Evolutionary conservation across 2,888 invertebrate species (phyloP), one percentile per base, ranked within the genome.

Genomic region (Drosophila mulleri): DNA sequence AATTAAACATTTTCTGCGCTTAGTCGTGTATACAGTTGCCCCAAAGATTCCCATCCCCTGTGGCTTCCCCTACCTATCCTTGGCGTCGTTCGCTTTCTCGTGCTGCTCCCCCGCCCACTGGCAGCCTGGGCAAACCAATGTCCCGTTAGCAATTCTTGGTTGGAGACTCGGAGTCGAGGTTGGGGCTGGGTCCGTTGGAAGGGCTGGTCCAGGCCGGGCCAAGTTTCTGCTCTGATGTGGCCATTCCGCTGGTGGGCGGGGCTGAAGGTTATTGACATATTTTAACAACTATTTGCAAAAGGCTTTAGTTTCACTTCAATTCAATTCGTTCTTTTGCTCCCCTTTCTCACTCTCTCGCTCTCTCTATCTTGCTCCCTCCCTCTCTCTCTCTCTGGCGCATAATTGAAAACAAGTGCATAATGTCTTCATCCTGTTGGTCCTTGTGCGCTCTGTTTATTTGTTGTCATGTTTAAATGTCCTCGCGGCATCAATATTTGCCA

Each of bases 1-100:
- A 87, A 87, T 87, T 90, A 87, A 90, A 90, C 89, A 90, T 90
- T 90, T 87, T 88, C 89, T 78, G 88, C 87, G 85, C 89, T 85
- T 88, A 85, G 78, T 86, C 88, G 86, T 86, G 75, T 82, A 89
- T 88, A 78, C 83, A 75, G 78, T 60, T 81, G 72, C 60, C 81
- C 76, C 50, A 14, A 50, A 20, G 48, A 50, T 50, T 11, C 48
- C 18, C 29, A 50, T 48, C 54, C 65, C 48, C 20, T 23, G 14
- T 1, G 20, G 12, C 35, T 35, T 35, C 6, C 37, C 2, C 37
- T 16, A 1, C 16, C 14, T 14, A 14, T 39, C 16, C n/a, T 39
- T 39, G 16, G 0, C 14, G 16, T 39, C 16, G 37, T 7, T 16
- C 14, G 37, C 37, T 2, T 26, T 35, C 35, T 20, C 23, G 16